Evolutionary conservation across 2,888 invertebrate genomes (phyloP).

Genomic region (Trachelus stipa): DNA sequence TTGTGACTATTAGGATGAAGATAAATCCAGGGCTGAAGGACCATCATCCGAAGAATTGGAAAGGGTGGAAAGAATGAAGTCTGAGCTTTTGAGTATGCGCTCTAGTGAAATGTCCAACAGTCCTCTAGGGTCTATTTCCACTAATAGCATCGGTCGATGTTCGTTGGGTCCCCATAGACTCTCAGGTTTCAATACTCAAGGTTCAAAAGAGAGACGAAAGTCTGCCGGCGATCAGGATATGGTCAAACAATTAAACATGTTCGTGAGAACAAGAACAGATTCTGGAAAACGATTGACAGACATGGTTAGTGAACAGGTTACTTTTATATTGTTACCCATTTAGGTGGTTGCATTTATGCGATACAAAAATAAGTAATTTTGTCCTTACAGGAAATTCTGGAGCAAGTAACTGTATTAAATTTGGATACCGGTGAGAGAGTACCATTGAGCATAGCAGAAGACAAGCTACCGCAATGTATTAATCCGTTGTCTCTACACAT

Average conservation of each 20-base stretch:
- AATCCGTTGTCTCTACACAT: constrained; percentile 96
- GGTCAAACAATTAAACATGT: constrained; percentile 77
- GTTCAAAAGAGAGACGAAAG: constrained; percentile 76
- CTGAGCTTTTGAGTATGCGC: constrained; percentile 66
- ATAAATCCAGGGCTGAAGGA: constrained; percentile 75
- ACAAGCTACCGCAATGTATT: constrained; percentile 89
- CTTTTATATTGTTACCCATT: neutral
- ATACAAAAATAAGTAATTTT: constrained; percentile 2
- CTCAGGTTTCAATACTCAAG: constrained; percentile 59
- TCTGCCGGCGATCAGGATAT: constrained; percentile 86
- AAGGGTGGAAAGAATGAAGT: constrained; percentile 71
- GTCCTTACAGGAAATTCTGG: constrained; percentile 81
- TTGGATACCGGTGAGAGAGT: constrained; percentile 90
- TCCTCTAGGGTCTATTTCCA: constrained; percentile 57
- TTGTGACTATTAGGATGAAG: constrained; percentile 72
- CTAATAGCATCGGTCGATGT: constrained; percentile 64
- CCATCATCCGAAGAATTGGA: constrained; percentile 72
- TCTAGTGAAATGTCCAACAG: constrained; percentile 61
- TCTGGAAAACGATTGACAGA: constrained; percentile 90
- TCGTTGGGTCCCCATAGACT: constrained; percentile 64
- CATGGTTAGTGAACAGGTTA: constrained; percentile 68
- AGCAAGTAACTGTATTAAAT: constrained; percentile 88
- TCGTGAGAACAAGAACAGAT: constrained; percentile 84
- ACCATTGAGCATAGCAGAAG: constrained; percentile 94
- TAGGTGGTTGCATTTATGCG: neutral